These are phyloP conservation scores for Etheostoma spectabile DNA, from an alignment of 2,113 vertebrate species.

Conservation along the genomic window DNA sequence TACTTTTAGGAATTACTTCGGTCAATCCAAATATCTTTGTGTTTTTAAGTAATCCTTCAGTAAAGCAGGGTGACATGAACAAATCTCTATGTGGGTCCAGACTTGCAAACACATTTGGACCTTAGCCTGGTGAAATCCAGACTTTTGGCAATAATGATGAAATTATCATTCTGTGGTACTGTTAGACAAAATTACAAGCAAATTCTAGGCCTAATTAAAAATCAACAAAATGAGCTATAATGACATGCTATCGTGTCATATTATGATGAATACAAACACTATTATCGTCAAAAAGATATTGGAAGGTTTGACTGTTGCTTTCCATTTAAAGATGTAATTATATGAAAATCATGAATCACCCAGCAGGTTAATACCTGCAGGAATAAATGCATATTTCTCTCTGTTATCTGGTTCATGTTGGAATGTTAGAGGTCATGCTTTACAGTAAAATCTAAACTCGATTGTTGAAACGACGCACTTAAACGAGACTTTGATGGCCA, in stretches of 20 bases:
- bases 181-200: background rate
- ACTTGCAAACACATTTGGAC: background rate
- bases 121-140: background rate
- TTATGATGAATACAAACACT: background rate
- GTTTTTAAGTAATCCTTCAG: background rate
- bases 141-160: background rate
- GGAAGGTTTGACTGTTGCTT: background rate
- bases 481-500: slow-evolving; percentile 34
- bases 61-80: background rate
- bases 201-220: background rate
- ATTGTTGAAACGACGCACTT: background rate
- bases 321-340: background rate
- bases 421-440: slow-evolving; percentile 6
- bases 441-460: slow-evolving; percentile 6
- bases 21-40: background rate
- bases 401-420: background rate
- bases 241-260: background rate
- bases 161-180: background rate
- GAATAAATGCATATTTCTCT: background rate
- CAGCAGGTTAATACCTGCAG: background rate
- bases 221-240: too few species aligned
- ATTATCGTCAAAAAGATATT: too few species aligned
- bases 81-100: background rate
- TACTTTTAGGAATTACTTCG: background rate
- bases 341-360: background rate